Percentiles rank a stretch among this genome's conserved stretches.
Conservation (phyloP, 2,113 vertebrate genomes). For the Strix aluco region DNA sequence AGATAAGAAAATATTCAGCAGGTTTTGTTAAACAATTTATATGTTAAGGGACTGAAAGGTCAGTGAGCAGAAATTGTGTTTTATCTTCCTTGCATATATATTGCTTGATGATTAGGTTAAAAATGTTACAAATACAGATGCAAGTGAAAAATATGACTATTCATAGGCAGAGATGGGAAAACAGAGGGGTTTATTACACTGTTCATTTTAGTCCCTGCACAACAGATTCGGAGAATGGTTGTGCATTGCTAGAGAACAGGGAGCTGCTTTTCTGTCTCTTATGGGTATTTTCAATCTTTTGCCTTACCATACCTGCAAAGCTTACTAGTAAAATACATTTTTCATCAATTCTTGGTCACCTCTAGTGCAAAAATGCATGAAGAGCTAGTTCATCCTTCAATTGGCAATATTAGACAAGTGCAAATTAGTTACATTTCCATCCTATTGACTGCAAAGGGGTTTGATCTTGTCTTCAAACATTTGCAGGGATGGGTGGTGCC, state of each 20-base stretch:
- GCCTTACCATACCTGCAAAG: background rate
- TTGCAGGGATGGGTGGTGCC: background rate
- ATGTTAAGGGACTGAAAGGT: background rate
- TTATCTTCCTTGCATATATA: background rate
- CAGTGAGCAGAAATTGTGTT: background rate
- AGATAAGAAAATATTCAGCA: constrained; percentile 27
- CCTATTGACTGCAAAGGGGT: background rate
- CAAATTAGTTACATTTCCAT: background rate
- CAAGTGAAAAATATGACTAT: background rate
- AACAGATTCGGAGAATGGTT: background rate
- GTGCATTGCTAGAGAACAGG: background rate
- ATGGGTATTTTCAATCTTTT: background rate
- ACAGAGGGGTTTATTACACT: background rate
- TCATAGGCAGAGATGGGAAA: background rate
- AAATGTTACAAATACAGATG: constrained; percentile 17
- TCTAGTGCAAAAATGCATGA: background rate
- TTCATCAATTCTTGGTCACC: background rate
- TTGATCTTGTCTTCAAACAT: background rate
- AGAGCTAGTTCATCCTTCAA: background rate
- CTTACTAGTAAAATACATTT: background rate
- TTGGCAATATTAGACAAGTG: background rate
- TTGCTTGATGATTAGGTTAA: background rate
- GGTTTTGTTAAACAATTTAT: constrained; percentile 21
- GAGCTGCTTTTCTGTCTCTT: background rate
- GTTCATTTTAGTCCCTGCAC: background rate